Evolutionary conservation across 2,888 invertebrate species (phyloP).

Genomic region (Ommatoiulus sabulosus): DNA sequence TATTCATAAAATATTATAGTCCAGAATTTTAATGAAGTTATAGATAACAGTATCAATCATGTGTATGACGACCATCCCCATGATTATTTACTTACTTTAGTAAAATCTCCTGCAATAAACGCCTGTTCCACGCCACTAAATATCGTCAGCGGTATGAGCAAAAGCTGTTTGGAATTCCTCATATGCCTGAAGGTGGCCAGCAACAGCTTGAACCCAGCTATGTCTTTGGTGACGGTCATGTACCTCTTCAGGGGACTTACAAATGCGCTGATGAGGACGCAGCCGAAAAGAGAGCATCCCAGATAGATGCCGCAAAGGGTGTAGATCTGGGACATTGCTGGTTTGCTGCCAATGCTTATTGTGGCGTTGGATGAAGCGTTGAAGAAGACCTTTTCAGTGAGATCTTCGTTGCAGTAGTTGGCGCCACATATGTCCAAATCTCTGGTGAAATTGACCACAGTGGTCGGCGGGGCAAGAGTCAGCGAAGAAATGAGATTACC

Average conservation of each 20-base stretch:
- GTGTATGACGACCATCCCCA: not conserved
- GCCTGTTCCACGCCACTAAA: conserved; percentile 99
- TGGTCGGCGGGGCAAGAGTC: conserved; percentile 62
- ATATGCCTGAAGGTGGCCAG: conserved; percentile 91
- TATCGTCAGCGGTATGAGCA: conserved; percentile 93
- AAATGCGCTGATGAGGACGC: conserved; percentile 85
- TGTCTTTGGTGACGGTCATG: conserved; percentile 62
- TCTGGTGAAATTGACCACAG: conserved; percentile 37
- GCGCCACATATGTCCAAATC: conserved; percentile 60
- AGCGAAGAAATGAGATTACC: conserved; percentile 93
- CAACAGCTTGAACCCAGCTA: conserved; percentile 82
- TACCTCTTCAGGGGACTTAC: conserved; percentile 91
- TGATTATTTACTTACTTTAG: conserved; percentile 67
- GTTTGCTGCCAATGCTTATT: not conserved
- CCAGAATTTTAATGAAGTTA: too few relatives aligned
- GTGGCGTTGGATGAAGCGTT: not conserved
- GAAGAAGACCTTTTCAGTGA: not conserved
- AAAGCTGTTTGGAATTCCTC: conserved; percentile 89
- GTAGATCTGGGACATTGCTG: conserved; percentile 77
- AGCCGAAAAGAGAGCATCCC: conserved; percentile 85
- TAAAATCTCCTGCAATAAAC: conserved; percentile 84
- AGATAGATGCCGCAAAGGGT: conserved; percentile 90
- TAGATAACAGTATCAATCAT: too few relatives aligned
- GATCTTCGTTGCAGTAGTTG: conserved; percentile 59
- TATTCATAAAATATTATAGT: too few relatives aligned